Percentiles rank a stretch among this genome's conserved stretches.
Evolutionary conservation across 2,113 vertebrate genomes (phyloP).

Genomic region (Pterocles orientalis): DNA sequence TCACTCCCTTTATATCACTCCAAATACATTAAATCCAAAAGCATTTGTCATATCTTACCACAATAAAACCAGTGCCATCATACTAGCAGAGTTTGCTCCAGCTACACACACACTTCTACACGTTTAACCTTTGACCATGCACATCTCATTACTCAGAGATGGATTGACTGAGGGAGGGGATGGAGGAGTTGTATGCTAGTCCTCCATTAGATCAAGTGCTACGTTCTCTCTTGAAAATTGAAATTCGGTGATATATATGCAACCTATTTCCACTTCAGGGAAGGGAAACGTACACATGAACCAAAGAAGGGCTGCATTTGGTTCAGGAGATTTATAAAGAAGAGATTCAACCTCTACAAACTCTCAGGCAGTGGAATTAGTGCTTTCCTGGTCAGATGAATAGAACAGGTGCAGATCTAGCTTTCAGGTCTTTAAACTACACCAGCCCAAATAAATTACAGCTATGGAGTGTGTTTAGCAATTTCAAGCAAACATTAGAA

Average conservation of each 20-base stretch:
- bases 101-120: not conserved
- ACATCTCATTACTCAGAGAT: not conserved
- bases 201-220: not conserved
- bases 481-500: constrained; percentile 39
- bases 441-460: constrained; percentile 58
- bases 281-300: not conserved
- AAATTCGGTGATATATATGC: not conserved
- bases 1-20: not conserved
- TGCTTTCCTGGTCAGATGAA: constrained; percentile 3
- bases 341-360: not conserved
- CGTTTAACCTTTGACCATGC: not conserved
- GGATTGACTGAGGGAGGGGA: not conserved
- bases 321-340: not conserved
- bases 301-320: not conserved
- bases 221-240: not conserved
- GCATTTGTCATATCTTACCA: not conserved
- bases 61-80: not conserved
- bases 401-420: constrained; percentile 54
- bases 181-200: not conserved
- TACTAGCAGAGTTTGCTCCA: not conserved
- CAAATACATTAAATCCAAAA: not conserved
- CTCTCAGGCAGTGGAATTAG: not conserved
- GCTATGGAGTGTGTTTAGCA: constrained; percentile 8
- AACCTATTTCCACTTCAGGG: not conserved
- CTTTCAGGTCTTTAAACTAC: constrained; percentile 36